These are phyloP conservation scores for Mylabris phalerata DNA, from an alignment of 1,140 invertebrate genomes.

Conservation along the genomic window DNA sequence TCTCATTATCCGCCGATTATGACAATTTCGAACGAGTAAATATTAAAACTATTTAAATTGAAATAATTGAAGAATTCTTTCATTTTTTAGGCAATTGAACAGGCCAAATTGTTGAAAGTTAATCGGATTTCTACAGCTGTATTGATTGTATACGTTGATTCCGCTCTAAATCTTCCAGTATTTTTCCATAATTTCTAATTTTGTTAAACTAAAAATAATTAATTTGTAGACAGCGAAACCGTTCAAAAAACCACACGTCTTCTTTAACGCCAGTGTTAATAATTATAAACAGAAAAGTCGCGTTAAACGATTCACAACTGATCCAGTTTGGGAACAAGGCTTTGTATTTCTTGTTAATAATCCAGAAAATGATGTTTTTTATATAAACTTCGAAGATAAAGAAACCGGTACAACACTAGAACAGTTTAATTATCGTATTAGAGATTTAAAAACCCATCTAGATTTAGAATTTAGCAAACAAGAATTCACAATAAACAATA, in stretches of 20 bases:
- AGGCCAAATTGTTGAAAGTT: constrained; percentile 65
- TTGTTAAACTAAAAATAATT: not conserved
- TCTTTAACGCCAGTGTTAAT: constrained; percentile 60
- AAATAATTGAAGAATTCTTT: not conserved
- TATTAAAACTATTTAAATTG: constrained; percentile 2
- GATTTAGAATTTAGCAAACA: constrained; percentile 29
- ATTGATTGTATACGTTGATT: constrained; percentile 81
- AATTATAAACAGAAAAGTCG: constrained; percentile 61
- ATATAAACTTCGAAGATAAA: constrained; percentile 50
- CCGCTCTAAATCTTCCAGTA: constrained; percentile 80
- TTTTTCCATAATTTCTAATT: constrained; percentile 35
- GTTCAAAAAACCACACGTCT: constrained; percentile 67
- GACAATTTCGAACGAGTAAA: constrained; percentile 57
- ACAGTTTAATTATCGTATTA: constrained; percentile 24
- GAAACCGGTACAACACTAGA: constrained; percentile 22
- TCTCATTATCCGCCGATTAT: constrained; percentile 64
- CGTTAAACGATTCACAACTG: constrained; percentile 61
- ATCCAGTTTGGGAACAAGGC: constrained; percentile 67
- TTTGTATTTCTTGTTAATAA: constrained; percentile 85
- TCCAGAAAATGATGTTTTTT: constrained; percentile 75
- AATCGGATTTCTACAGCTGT: constrained; percentile 69
- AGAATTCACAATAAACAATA: constrained; percentile 32
- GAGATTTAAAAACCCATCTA: constrained; percentile 17
- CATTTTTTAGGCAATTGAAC: constrained; percentile 47
- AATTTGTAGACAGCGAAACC: constrained; percentile 52